Conservation (phyloP, 2,888 invertebrate species). For the Stictocephala bisonia region DNA sequence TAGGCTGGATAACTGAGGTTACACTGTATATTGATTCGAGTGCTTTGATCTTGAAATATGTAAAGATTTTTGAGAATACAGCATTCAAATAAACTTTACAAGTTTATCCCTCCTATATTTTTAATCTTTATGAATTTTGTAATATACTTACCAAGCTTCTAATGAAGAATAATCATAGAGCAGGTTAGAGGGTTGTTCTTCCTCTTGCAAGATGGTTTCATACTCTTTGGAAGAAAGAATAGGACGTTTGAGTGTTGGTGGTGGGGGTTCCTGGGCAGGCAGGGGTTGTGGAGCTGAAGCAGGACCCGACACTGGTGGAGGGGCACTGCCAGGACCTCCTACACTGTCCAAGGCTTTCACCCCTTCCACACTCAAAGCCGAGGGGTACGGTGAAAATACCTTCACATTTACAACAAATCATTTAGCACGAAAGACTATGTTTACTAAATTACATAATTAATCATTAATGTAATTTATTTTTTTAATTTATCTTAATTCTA, state of each 20-base stretch:
- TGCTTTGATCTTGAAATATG: too few species aligned
- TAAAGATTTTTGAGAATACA: too few species aligned
- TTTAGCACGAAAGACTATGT: too few species aligned
- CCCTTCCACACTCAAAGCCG: constrained; percentile 63
- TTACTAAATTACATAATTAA: too few species aligned
- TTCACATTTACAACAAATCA: too few species aligned
- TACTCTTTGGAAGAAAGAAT: constrained; percentile 80
- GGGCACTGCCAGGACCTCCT: constrained; percentile 65
- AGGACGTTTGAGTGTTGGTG: constrained; percentile 76
- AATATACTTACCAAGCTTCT: constrained; percentile 78
- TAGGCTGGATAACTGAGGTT: too few species aligned
- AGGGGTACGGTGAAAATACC: constrained; percentile 65
- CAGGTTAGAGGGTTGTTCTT: constrained; percentile 77
- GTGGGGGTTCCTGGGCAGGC: constrained; percentile 68
- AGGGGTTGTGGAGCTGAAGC: constrained; percentile 65
- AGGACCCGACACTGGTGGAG: constrained; percentile 53
- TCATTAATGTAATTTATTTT: too few species aligned
- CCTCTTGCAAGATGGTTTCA: constrained; percentile 82
- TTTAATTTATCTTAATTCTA: too few species aligned
- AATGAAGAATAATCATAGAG: constrained; percentile 90
- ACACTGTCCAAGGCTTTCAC: constrained; percentile 59
- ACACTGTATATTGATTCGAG: too few species aligned
- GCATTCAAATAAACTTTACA: too few species aligned
- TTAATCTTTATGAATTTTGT: background rate
- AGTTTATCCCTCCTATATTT: too few species aligned